These are phyloP conservation scores for Petrosia ficiformis DNA, from an alignment of 37 sponge, comb jelly and placozoan genomes.

Conservation along the genomic window DNA sequence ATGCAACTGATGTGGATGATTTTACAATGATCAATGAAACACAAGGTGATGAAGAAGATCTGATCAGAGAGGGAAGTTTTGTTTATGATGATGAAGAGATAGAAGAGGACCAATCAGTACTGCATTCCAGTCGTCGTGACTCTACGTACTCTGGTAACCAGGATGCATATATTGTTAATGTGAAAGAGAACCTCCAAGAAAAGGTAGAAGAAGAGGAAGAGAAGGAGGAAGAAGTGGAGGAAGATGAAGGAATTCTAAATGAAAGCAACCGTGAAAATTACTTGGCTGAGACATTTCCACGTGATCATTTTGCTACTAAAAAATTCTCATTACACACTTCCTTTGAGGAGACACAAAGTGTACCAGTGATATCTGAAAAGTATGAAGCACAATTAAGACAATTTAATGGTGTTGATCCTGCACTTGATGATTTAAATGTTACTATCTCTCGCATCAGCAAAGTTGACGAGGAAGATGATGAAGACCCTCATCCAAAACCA, in stretches of 20 bases:
- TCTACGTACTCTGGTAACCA: not conserved
- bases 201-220: not conserved
- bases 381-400: conserved; percentile 11
- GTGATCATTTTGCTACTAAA: too few species aligned
- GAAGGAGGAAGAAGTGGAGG: not conserved
- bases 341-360: conserved; percentile 34
- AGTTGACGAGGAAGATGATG: too few species aligned
- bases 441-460: not conserved
- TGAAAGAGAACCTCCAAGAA: not conserved
- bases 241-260: not conserved
- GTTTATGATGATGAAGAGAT: not conserved
- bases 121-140: not conserved
- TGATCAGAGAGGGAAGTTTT: too few species aligned
- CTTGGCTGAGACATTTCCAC: conserved; percentile 36
- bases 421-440: conserved; percentile 5
- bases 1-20: not conserved
- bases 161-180: not conserved
- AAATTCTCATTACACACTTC: conserved; percentile 10
- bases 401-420: conserved; percentile 24
- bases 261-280: not conserved
- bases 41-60: too few species aligned
- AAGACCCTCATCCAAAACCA: too few species aligned
- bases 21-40: too few species aligned
- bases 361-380: not conserved
- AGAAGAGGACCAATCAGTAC: not conserved